Conservation (phyloP, 2,113 vertebrate genomes). For the Calonectris borealis region DNA sequence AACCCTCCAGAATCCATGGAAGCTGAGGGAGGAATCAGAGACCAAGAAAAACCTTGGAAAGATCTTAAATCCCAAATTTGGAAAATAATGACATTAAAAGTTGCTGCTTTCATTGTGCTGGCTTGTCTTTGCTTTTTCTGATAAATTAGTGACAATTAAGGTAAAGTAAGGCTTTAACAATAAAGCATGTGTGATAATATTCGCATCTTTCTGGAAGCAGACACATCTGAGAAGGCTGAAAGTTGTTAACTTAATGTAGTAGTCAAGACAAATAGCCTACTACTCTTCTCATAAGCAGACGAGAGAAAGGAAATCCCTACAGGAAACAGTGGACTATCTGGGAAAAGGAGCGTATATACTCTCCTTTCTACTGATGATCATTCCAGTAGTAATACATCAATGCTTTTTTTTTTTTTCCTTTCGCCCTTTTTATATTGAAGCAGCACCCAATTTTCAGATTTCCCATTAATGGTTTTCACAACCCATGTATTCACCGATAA, state of each 20-base stretch:
- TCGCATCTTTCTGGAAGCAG: not conserved
- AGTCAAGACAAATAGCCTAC: not conserved
- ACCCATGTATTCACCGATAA: not conserved
- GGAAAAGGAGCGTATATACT: not conserved
- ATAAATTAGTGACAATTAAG: not conserved
- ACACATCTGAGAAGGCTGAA: not conserved
- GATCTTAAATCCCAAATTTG: not conserved
- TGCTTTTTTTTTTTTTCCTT: not conserved
- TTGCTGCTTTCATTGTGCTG: not conserved
- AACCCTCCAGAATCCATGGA: not conserved
- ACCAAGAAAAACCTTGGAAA: not conserved
- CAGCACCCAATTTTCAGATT: not conserved
- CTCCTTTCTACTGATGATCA: not conserved
- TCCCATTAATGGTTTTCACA: not conserved
- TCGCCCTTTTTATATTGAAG: not conserved
- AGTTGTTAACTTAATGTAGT: not conserved
- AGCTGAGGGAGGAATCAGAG: not conserved
- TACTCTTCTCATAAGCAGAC: not conserved
- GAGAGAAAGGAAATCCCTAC: not conserved
- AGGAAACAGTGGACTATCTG: not conserved
- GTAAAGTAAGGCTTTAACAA: not conserved
- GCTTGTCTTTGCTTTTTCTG: not conserved
- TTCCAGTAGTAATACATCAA: not conserved
- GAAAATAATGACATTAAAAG: not conserved
- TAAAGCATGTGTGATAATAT: not conserved